Percentiles rank a stretch among this genome's conserved stretches.
Conservation (phyloP, 1,140 invertebrate genomes). For the Calosoma granatense region DNA sequence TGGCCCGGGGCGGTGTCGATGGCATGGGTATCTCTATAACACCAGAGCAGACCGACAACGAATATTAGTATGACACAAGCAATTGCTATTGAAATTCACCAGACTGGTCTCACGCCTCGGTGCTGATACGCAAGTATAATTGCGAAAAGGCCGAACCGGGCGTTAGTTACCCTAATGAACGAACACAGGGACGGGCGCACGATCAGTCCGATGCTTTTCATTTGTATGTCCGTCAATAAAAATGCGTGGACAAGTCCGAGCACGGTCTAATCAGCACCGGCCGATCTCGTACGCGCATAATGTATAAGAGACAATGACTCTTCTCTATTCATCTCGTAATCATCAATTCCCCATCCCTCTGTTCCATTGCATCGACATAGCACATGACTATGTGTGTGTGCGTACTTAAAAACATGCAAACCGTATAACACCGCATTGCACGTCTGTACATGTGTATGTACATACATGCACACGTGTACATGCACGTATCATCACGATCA, state of each 20-base stretch:
- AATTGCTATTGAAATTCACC: background rate
- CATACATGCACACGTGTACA: no score
- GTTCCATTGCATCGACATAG: no score
- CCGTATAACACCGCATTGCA: no score
- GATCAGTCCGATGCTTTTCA: background rate
- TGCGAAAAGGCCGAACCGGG: background rate
- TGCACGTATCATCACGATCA: no score
- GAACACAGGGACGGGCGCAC: background rate
- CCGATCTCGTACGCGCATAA: background rate
- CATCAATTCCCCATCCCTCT: no score
- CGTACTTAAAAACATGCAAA: no score
- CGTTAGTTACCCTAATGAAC: slow-evolving; percentile 4
- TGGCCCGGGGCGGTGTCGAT: slow-evolving; percentile 51
- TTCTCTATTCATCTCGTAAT: no score
- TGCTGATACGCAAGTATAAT: slow-evolving; percentile 3
- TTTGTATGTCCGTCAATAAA: background rate
- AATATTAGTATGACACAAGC: background rate
- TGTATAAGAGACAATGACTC: background rate
- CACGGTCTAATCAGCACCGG: background rate
- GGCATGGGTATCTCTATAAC: slow-evolving; percentile 59
- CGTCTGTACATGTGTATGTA: no score
- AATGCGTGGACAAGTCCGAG: background rate
- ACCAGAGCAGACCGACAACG: no score
- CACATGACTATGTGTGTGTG: no score
- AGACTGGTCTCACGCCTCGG: background rate